These are phyloP conservation scores for Rotaria sp. DNA, from an alignment of 2,888 invertebrate genomes.

Conservation along the genomic window DNA sequence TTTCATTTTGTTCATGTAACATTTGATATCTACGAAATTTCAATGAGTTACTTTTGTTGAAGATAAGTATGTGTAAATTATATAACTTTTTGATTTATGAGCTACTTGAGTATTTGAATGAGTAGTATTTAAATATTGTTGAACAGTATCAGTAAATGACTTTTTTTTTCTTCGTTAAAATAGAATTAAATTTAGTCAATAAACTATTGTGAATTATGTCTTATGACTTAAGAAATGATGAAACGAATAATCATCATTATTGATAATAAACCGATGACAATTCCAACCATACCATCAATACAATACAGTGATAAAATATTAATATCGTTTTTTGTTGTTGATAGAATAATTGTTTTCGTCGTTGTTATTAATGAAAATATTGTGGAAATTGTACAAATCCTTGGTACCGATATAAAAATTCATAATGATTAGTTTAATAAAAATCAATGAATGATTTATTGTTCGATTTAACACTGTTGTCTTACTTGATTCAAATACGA, in stretches of 20 bases:
- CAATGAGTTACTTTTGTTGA: not conserved
- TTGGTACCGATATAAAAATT: no score
- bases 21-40: not conserved
- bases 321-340: not conserved
- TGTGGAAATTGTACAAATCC: not conserved
- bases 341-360: not conserved
- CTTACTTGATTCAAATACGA: not conserved
- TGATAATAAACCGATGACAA: not conserved
- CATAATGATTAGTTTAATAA: no score
- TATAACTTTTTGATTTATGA: not conserved
- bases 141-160: not conserved
- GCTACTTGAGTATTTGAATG: not conserved
- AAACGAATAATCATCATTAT: not conserved
- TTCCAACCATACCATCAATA: not conserved
- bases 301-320: not conserved
- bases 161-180: not conserved
- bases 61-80: not conserved
- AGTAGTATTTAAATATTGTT: not conserved
- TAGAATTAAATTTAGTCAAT: not conserved
- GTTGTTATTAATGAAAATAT: no score
- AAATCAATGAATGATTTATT: no score
- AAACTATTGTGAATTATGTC: not conserved
- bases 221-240: not conserved
- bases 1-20: no score
- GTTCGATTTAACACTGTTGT: not conserved